Evolutionary conservation across 2,888 invertebrate genomes (phyloP), one percentile per base, ranked within the genome.

Genomic region (Mythimna ferrago): DNA sequence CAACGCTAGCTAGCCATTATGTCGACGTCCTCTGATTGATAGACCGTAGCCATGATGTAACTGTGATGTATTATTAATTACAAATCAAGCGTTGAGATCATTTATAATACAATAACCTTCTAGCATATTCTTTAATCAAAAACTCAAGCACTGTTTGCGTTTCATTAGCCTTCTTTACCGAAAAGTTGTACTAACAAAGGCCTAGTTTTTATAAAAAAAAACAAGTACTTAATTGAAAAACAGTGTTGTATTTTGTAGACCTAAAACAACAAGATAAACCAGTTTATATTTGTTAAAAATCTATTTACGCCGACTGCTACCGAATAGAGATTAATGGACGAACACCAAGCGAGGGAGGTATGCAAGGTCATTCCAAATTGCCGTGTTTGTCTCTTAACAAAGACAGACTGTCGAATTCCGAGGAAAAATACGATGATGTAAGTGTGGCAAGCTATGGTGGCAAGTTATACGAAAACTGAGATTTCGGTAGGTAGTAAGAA

Each of bases 281-380:
- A 66, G 63, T 79, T 61, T 64, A 62, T 41, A 58, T 56, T 21
- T 67, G 56, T 67, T 53, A 53, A 66, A 57, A 81, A 80, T 66
- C 38, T 65, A 44, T 62, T 21, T 75, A 53, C 32, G 38, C 60
- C 35, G 32, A 57, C 58, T 62, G 81, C 67, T 66, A 76, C 72
- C 32, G 71, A 81, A 73, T 76, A 38, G 60, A 73, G 66, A 77
- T 72, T 70, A 71, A 56, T 70, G 38, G 35, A 65, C 35, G 51
- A 44, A 66, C 62, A 71, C 62, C 69, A 73, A 57, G 67, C 70
- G 53, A 62, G 62, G 67, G 66, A 65, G 77, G 53, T 71, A 77
- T 73, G 71, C 81, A 81, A 82, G 81, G 81, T 77, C 77, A 70
- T 53, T 44, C 66, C 35, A 68, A 70, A 83, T 80, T 65, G 69